Conservation (phyloP, 1,140 invertebrate species). For the Archivesica marissinica region DNA sequence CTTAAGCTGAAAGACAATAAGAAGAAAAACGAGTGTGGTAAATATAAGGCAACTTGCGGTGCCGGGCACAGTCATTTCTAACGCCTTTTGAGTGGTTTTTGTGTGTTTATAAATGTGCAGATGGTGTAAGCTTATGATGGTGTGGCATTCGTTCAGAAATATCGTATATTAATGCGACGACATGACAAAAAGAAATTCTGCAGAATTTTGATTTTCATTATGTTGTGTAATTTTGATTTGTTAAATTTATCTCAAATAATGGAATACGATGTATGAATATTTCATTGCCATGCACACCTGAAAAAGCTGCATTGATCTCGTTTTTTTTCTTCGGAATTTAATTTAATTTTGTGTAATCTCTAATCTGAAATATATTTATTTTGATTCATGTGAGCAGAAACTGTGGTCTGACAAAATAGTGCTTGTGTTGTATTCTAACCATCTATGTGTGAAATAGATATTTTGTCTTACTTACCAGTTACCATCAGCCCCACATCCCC, state of each 20-base stretch:
- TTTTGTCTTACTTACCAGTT: too few relatives aligned
- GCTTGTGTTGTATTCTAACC: too few relatives aligned
- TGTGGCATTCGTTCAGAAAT: neutral
- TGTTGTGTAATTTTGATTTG: too few relatives aligned
- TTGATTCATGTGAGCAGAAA: neutral
- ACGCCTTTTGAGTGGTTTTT: constrained; percentile 60
- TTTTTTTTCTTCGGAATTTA: constrained; percentile 3
- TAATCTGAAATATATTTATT: neutral
- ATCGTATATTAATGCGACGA: too few relatives aligned
- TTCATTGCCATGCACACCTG: neutral
- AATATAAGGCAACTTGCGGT: constrained; percentile 56
- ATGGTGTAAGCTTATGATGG: neutral
- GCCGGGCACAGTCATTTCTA: constrained; percentile 58
- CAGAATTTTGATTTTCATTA: too few relatives aligned
- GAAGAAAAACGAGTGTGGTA: constrained; percentile 25
- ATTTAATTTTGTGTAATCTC: neutral
- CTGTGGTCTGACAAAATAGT: constrained; percentile 33
- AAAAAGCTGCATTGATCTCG: neutral
- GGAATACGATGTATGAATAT: too few relatives aligned
- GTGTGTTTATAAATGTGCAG: constrained; percentile 38
- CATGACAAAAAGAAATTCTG: too few relatives aligned
- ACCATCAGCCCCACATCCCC: too few relatives aligned
- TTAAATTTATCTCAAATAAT: too few relatives aligned
- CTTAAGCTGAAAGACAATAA: constrained; percentile 31
- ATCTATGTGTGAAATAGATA: too few relatives aligned